Evolutionary conservation across 2,797 vertebrate species (phyloP).

Genomic region (Mus caroli): DNA sequence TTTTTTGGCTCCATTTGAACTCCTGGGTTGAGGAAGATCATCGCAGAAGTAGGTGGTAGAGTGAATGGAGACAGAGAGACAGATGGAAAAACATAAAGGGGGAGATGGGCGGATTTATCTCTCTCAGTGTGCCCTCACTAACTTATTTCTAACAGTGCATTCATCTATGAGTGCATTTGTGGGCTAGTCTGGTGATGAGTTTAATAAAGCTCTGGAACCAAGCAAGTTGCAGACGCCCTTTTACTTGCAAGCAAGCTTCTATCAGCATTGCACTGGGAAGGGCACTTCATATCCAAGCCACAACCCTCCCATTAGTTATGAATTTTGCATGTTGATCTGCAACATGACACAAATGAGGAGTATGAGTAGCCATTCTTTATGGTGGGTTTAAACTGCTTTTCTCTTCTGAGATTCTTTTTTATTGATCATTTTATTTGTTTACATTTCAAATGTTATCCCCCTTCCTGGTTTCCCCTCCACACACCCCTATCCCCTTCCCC

Average conservation of each 20-base stretch:
- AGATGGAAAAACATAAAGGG: background rate
- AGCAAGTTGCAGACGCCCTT: background rate
- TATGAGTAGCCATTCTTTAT: constrained; percentile 19
- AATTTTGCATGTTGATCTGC: constrained; percentile 35
- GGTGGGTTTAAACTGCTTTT: background rate
- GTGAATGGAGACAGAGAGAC: background rate
- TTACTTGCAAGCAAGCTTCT: background rate
- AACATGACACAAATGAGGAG: constrained; percentile 45
- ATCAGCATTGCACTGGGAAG: too few species aligned
- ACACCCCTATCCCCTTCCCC: too few species aligned
- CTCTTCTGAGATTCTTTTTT: background rate
- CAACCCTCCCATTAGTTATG: constrained; percentile 16
- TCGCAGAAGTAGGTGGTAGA: background rate
- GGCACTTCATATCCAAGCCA: background rate
- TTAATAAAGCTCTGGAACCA: background rate
- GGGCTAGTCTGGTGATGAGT: background rate
- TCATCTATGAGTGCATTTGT: background rate
- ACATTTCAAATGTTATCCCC: too few species aligned
- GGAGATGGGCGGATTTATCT: background rate
- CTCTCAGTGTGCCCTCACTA: background rate
- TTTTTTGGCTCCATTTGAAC: background rate
- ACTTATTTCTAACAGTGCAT: background rate
- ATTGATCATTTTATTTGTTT: too few species aligned
- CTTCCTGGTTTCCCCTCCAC: too few species aligned
- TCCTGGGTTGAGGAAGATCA: background rate